These are phyloP conservation scores for Eristalis pertinax DNA, from an alignment of 2,888 invertebrate species.

Conservation along the genomic window DNA sequence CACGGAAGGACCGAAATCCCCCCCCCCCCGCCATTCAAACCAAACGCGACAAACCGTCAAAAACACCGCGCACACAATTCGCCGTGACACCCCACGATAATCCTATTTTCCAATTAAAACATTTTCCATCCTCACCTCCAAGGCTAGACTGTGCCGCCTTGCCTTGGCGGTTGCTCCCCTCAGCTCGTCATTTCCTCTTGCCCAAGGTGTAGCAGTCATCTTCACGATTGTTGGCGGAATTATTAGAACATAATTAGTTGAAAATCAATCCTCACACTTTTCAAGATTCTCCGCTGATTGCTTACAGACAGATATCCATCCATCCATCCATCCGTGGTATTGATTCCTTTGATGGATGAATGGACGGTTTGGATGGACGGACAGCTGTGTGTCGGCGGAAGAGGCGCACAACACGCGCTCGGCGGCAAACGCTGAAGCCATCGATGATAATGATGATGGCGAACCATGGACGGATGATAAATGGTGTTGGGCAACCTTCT, in stretches of 20 bases:
- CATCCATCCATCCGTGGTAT: conserved; percentile 49
- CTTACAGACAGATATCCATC: conserved; percentile 4
- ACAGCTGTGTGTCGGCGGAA: background rate
- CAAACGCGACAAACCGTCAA: background rate
- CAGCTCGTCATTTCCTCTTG: background rate
- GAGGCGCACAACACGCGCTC: background rate
- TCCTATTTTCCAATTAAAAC: conserved; percentile 52
- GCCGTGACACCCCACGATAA: conserved; percentile 3
- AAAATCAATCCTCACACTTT: conserved; percentile 61
- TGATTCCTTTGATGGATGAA: conserved; percentile 28
- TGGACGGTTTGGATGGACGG: background rate
- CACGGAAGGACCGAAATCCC: background rate
- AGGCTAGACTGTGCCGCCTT: background rate
- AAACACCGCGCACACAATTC: conserved; percentile 14
- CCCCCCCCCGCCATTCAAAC: too few species aligned
- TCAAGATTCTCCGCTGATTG: conserved; percentile 44
- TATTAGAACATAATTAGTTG: conserved; percentile 61
- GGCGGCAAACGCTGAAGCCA: background rate
- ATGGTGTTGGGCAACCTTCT: conserved; percentile 38
- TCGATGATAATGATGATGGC: conserved; percentile 24
- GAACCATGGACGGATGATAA: conserved; percentile 47
- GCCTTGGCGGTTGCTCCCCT: background rate
- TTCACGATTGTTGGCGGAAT: conserved; percentile 12
- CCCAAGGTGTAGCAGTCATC: conserved; percentile 14
- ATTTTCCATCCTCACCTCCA: conserved; percentile 15